phyloP scores from a whole-genome alignment of 2,888 invertebrate species.

The Sacculina carcini region DNA sequence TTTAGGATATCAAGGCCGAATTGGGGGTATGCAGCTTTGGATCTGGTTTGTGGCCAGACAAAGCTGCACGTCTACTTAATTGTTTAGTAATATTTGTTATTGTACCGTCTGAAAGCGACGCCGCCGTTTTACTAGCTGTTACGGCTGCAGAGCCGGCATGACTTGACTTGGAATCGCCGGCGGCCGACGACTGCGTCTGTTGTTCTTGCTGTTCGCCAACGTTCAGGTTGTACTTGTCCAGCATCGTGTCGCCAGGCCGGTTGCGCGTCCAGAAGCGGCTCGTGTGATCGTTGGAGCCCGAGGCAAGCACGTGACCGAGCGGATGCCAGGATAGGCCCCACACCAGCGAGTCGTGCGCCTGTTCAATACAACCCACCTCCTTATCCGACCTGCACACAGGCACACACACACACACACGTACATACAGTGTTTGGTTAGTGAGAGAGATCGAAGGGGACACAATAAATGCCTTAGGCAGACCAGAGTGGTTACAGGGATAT shows the following conservation, averaged over 20 bases:
- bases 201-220: conserved; percentile 51
- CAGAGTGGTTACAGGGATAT: too few species aligned
- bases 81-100: too few species aligned
- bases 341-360: conserved; percentile 95
- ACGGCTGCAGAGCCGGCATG: background rate
- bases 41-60: too few species aligned
- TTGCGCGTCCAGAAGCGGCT: conserved; percentile 98
- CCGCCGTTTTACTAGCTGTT: too few species aligned
- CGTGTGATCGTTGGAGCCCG: conserved; percentile 98
- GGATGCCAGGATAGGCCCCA: conserved; percentile 99
- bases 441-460: too few species aligned
- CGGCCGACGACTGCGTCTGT: background rate
- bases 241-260: conserved; percentile 89
- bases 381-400: conserved; percentile 56
- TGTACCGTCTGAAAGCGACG: too few species aligned
- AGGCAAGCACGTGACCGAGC: conserved; percentile 87
- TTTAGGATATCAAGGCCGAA: too few species aligned
- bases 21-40: too few species aligned
- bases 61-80: background rate
- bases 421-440: too few species aligned
- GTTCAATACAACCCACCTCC: conserved; percentile 91
- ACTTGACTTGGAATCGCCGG: background rate
- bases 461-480: too few species aligned
- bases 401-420: too few species aligned
- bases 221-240: conserved; percentile 90